phyloP scores from a whole-genome alignment of 1,140 invertebrate genomes.

The Samia ricini region DNA sequence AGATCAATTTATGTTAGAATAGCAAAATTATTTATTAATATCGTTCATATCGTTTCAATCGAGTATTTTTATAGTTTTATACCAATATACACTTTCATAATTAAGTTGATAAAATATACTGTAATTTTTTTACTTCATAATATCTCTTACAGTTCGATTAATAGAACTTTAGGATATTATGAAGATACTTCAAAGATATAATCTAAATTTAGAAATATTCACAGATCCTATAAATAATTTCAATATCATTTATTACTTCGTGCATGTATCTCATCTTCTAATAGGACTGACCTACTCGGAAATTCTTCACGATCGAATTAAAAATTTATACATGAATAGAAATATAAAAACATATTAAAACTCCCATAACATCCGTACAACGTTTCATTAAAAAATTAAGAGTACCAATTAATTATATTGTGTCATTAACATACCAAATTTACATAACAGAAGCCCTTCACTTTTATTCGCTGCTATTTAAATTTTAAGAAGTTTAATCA shows the following conservation, averaged over 20 bases:
- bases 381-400: not conserved
- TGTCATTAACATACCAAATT: not conserved
- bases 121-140: slow-evolving; percentile 17
- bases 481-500: not conserved
- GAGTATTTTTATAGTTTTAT: not conserved
- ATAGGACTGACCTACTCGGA: no score
- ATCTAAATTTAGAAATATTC: not conserved
- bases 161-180: slow-evolving; percentile 38
- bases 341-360: not conserved
- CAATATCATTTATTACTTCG: not conserved
- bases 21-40: no score
- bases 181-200: slow-evolving; percentile 10
- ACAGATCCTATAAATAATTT: not conserved
- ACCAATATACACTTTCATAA: not conserved
- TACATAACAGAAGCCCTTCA: not conserved
- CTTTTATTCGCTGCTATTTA: slow-evolving; percentile 1
- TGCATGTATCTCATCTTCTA: no score
- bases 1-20: no score
- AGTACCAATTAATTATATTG: not conserved
- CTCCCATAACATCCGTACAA: not conserved
- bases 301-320: no score
- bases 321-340: no score
- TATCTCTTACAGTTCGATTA: slow-evolving; percentile 36
- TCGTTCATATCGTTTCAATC: not conserved
- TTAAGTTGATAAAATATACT: not conserved